Base-by-base conservation (phyloP, 1,140 invertebrate species). In the Maconellicoccus hirsutus region DNA sequence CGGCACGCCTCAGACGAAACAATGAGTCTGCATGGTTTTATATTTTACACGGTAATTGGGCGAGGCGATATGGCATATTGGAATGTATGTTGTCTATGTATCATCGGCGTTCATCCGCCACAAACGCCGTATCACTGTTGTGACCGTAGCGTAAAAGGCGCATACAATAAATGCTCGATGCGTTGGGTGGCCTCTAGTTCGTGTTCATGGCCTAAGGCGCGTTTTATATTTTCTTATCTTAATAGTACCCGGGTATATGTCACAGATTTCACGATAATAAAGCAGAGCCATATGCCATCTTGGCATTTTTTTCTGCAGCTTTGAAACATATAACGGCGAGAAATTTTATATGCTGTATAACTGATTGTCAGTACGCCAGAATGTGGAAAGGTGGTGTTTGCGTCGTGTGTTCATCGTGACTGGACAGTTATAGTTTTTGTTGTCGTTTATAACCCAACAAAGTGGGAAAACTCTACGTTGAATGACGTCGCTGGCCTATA, bases 191-290 rank as follows among this genome's bases (percentile, higher is more conserved):
- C 42, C 42, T 52, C 3, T 33, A 12, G n/a, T 16, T 16, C 42
- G 42, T 19, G 42, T 16, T 2, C 12, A 52, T 16, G 16, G 42
- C 42, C 42, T 52, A 52, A 16, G n/a, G 42, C 6, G 4, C n/a
- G 6, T 52, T 52, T 52, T 52, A 52, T 52, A 52, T 52, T 16
- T 52, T 52, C 42, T 52, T 16, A 52, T 52, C 42, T 52, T 52
- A 52, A 52, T 52, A 52, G 42, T 52, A 52, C 42, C 42, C 42
- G 42, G 42, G 42, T 52, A 52, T 52, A 52, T 52, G 42, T 52
- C 42, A 52, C 42, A 52, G 42, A 52, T 52, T 52, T 52, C 42
- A 52, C 42, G 42, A 52, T 19, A 19, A 52, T 52, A 52, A 52
- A 52, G n/a, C 2, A 33, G 29, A 33, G 29, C 29, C 29, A 33